These are phyloP conservation scores for Diogma glabrata DNA, from an alignment of 2,888 invertebrate genomes.

Conservation along the genomic window DNA sequence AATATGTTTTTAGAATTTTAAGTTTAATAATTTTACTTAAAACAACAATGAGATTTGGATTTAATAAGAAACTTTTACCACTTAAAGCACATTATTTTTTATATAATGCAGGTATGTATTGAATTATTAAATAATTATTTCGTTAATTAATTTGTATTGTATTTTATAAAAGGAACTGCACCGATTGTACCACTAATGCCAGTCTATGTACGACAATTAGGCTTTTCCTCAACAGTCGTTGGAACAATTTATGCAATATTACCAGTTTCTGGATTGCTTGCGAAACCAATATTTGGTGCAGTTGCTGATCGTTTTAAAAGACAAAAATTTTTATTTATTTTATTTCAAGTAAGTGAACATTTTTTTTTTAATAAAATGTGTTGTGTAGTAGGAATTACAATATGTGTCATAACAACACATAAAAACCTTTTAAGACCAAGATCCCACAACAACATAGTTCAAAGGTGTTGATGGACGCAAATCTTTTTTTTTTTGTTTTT, in stretches of 20 bases:
- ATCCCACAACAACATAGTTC: too few relatives aligned
- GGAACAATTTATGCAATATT: conserved; percentile 68
- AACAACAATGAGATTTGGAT: too few relatives aligned
- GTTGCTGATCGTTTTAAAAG: conserved; percentile 64
- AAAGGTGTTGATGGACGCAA: too few relatives aligned
- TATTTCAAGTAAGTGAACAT: conserved; percentile 38
- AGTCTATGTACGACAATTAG: conserved; percentile 63
- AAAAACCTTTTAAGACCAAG: too few relatives aligned
- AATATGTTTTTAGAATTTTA: too few relatives aligned
- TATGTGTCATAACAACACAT: too few relatives aligned
- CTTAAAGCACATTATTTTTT: conserved; percentile 84
- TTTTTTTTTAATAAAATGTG: too few relatives aligned
- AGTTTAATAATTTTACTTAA: too few relatives aligned
- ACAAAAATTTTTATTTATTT: conserved; percentile 61
- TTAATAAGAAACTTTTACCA: conserved; percentile 66
- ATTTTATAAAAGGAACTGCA: conserved; percentile 56
- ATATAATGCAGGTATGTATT: conserved; percentile 74
- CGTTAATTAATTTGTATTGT: not conserved
- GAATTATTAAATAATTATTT: not conserved
- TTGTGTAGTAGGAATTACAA: too few relatives aligned
- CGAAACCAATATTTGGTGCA: conserved; percentile 71
- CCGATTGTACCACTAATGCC: conserved; percentile 65
- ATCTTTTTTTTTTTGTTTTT: too few relatives aligned
- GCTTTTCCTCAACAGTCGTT: conserved; percentile 64
- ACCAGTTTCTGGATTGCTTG: conserved; percentile 66